Evolutionary conservation across 2,888 invertebrate genomes (phyloP).

Genomic region (Cephus nigrinus): DNA sequence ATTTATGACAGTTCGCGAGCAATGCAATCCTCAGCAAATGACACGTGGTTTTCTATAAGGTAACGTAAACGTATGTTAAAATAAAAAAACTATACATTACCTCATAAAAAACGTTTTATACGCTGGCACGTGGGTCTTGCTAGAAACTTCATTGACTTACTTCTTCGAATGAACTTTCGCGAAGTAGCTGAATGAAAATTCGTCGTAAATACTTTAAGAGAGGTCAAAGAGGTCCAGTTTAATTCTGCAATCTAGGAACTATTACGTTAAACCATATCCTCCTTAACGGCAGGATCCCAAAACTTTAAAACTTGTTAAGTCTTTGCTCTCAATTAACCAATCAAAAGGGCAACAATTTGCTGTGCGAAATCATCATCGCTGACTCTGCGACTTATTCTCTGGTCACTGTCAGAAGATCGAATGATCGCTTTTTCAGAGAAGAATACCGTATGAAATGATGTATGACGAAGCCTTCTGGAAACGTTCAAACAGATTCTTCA

Average conservation of each 20-base stretch:
- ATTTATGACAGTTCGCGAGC: too few relatives aligned
- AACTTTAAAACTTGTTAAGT: conserved; percentile 15
- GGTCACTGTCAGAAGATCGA: neutral
- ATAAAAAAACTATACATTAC: too few relatives aligned
- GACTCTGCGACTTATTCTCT: neutral
- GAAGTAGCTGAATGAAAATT: conserved; percentile 5
- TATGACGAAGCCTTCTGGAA: neutral
- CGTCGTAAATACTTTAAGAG: conserved; percentile 22
- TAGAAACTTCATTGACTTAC: neutral
- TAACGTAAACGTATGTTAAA: too few relatives aligned
- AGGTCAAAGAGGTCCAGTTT: conserved; percentile 20
- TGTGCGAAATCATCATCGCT: neutral
- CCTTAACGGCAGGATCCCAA: conserved; percentile 34
- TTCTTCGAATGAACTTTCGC: neutral
- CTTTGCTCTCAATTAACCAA: neutral
- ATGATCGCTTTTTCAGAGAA: neutral
- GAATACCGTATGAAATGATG: neutral
- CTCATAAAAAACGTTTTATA: too few relatives aligned
- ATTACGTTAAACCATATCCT: conserved; percentile 46
- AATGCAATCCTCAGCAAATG: too few relatives aligned
- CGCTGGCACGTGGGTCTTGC: too few relatives aligned
- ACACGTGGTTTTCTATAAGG: too few relatives aligned
- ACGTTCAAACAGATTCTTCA: neutral
- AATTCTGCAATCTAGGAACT: conserved; percentile 35
- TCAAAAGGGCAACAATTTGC: neutral